Percentiles rank a stretch among this genome's conserved stretches.
These are phyloP conservation scores for Agrenia bidenticulata DNA, from an alignment of 2,888 invertebrate genomes.

Conservation along the genomic window DNA sequence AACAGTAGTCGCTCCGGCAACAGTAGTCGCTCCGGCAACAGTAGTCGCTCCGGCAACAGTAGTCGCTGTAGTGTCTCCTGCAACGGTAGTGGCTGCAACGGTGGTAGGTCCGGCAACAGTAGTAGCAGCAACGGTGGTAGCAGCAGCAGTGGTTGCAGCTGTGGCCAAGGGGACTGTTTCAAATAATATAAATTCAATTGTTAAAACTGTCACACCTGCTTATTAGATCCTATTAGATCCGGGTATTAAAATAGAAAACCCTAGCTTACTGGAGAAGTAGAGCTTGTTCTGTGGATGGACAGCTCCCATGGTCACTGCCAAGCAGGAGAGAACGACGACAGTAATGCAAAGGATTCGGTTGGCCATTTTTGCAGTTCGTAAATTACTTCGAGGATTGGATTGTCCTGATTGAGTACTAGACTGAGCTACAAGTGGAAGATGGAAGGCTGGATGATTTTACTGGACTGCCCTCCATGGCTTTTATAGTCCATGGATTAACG, in stretches of 20 bases:
- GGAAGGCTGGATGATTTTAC: no score
- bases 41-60: background rate
- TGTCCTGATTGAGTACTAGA: no score
- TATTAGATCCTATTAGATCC: background rate
- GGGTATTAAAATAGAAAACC: background rate
- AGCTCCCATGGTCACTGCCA: background rate
- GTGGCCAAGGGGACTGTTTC: conserved; percentile 3
- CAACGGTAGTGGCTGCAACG: background rate
- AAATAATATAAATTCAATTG: background rate
- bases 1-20: background rate
- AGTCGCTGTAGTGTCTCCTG: background rate
- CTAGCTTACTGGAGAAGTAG: conserved; percentile 7
- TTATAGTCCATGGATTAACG: no score
- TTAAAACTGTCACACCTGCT: background rate
- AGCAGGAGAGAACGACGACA: background rate
- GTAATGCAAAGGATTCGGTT: no score
- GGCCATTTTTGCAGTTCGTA: no score
- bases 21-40: background rate
- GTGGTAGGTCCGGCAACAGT: background rate
- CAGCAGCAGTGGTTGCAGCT: background rate
- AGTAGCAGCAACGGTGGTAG: background rate
- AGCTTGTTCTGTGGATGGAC: conserved; percentile 1
- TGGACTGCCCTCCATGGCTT: no score
- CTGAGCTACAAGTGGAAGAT: no score
- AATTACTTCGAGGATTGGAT: no score